Evolutionary conservation across 2,888 invertebrate species (phyloP).

Genomic region (Melikaiella ostensackeni): DNA sequence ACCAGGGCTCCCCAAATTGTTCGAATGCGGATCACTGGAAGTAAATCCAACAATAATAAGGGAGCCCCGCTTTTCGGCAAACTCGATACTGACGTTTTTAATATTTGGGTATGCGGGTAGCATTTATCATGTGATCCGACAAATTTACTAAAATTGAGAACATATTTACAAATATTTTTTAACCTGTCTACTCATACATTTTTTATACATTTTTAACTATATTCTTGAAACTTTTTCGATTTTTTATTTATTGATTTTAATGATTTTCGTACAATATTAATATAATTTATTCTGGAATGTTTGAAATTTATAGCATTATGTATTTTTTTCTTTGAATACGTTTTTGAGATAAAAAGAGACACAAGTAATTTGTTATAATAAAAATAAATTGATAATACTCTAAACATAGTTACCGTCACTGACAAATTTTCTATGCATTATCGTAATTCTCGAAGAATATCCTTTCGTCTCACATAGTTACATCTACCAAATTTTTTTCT

Average conservation of each 20-base stretch:
- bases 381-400: background rate
- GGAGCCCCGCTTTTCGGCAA: conserved; percentile 39
- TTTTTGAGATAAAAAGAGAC: no score
- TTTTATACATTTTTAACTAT: background rate
- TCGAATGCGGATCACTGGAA: conserved; percentile 64
- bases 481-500: conserved; percentile 34
- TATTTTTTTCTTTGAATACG: no score
- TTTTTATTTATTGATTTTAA: no score
- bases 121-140: no score
- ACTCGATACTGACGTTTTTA: conserved; percentile 10
- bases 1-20: conserved; percentile 58
- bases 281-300: background rate
- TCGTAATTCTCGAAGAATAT: background rate
- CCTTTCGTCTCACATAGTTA: background rate
- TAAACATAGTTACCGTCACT: background rate
- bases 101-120: background rate
- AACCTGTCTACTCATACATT: background rate
- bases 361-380: background rate
- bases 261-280: background rate
- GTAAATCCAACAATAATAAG: conserved; percentile 57
- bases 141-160: background rate
- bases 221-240: no score
- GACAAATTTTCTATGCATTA: background rate
- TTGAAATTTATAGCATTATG: background rate
- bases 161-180: background rate